These are phyloP conservation scores for Zaprionus vittiger DNA, from an alignment of 1,140 invertebrate genomes.

Conservation along the genomic window DNA sequence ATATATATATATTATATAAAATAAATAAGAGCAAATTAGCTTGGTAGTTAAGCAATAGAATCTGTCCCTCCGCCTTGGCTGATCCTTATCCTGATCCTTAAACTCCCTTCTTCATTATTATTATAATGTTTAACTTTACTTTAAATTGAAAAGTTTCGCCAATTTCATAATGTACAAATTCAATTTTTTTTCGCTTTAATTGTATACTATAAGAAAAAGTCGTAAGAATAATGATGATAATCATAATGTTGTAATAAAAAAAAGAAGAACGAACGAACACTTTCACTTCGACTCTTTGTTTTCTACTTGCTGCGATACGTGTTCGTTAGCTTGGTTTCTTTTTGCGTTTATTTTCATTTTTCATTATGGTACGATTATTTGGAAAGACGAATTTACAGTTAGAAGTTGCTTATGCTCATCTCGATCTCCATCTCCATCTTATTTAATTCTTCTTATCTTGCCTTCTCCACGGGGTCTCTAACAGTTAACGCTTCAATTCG, in stretches of 20 bases:
- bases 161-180: conserved; percentile 38
- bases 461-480: conserved; percentile 33
- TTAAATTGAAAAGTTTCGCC: background rate
- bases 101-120: background rate
- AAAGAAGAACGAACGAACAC: conserved; percentile 1
- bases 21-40: background rate
- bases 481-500: conserved; percentile 41
- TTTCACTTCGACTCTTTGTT: conserved; percentile 40
- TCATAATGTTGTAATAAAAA: conserved; percentile 15
- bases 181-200: conserved; percentile 44
- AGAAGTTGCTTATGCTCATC: conserved; percentile 63
- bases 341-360: conserved; percentile 31
- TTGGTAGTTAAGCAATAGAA: background rate
- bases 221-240: conserved; percentile 23
- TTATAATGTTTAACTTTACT: conserved; percentile 5
- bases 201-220: conserved; percentile 22
- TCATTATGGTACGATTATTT: conserved; percentile 72
- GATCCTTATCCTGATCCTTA: background rate
- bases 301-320: conserved; percentile 15
- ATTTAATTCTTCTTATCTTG: conserved; percentile 16
- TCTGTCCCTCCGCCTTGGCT: background rate
- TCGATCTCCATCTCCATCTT: conserved; percentile 24
- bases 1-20: no score
- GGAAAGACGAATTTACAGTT: conserved; percentile 82
- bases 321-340: conserved; percentile 32